A percentile compares a stretch with the other conserved stretches of the same genome.
phyloP scores from a whole-genome alignment of 2,797 vertebrate genomes.

The Enteromius mattozi region DNA sequence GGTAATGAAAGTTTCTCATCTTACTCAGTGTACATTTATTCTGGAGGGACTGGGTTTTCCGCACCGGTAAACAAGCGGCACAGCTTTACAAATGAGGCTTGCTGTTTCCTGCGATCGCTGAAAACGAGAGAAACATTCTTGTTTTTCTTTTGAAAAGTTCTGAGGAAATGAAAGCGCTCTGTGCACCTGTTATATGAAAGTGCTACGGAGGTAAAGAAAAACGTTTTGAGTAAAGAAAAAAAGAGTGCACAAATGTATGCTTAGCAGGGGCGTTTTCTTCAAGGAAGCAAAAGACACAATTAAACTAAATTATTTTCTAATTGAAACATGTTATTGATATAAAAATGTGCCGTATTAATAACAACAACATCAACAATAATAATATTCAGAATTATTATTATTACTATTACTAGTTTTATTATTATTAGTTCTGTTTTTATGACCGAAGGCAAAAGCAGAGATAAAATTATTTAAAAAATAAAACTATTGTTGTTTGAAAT shows the following conservation, averaged over 20 bases:
- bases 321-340: no score
- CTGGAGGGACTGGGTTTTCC: constrained; percentile 13
- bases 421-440: no score
- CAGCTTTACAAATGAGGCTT: constrained; percentile 18
- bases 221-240: background rate
- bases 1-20: constrained; percentile 35
- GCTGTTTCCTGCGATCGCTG: constrained; percentile 23
- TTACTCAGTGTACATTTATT: background rate
- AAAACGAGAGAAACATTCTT: constrained; percentile 16
- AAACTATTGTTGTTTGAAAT: no score
- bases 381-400: background rate
- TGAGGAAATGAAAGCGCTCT: constrained; percentile 1
- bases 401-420: no score
- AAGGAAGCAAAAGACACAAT: background rate
- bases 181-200: background rate
- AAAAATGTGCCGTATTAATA: background rate
- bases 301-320: no score
- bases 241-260: background rate
- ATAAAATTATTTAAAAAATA: no score
- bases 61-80: constrained; percentile 19
- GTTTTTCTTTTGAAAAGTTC: background rate
- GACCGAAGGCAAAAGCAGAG: no score
- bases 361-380: background rate
- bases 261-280: background rate
- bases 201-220: background rate